These are phyloP conservation scores for Pogonophryne albipinna DNA, from an alignment of 2,797 vertebrate species.

Conservation along the genomic window DNA sequence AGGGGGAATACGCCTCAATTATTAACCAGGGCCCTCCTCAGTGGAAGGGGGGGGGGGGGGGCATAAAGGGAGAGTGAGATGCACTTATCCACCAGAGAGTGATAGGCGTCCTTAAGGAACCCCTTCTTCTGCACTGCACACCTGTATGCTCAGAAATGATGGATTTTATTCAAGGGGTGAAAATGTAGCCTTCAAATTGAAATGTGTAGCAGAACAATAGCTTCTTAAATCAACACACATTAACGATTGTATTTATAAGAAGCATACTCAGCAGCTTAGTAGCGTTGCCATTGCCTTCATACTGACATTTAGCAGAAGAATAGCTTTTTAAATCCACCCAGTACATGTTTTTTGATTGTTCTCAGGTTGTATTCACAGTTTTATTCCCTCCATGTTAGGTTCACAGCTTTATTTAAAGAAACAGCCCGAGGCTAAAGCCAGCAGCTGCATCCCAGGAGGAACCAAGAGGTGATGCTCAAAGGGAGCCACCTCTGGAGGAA, in stretches of 20 bases:
- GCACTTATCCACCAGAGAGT: conserved; percentile 54
- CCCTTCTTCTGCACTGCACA: conserved; percentile 33
- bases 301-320: neutral
- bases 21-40: conserved; percentile 75
- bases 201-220: too few relatives aligned
- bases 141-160: conserved; percentile 38
- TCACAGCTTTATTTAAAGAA: conserved; percentile 23
- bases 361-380: neutral
- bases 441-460: conserved; percentile 53
- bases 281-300: conserved; percentile 6
- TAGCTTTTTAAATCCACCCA: conserved; percentile 6
- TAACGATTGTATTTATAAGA: too few relatives aligned
- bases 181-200: conserved; percentile 3
- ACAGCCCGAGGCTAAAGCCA: conserved; percentile 42
- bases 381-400: neutral
- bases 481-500: conserved; percentile 55
- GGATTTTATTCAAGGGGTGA: conserved; percentile 23
- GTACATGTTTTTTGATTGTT: neutral
- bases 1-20: conserved; percentile 72
- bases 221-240: too few relatives aligned
- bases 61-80: conserved; percentile 42
- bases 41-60: conserved; percentile 66
- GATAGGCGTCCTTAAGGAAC: conserved; percentile 23
- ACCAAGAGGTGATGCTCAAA: conserved; percentile 52
- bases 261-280: neutral